phyloP scores from a whole-genome alignment of 2,113 vertebrate species.

The Elachura formosa region DNA sequence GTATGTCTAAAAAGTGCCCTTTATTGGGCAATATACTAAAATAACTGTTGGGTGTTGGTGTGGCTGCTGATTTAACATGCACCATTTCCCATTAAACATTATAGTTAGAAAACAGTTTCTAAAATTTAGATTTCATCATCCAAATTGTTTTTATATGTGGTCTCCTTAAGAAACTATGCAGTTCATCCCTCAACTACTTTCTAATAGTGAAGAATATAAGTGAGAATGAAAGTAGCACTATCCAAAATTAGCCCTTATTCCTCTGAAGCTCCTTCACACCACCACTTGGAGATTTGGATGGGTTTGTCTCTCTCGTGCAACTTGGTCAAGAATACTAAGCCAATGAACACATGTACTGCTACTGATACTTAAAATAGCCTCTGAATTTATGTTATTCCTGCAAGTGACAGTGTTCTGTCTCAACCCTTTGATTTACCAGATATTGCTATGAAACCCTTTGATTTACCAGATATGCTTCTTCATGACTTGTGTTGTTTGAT shows the following conservation, averaged over 20 bases:
- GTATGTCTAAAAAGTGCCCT: neutral
- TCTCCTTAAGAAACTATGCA: constrained; percentile 33
- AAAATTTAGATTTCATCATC: constrained; percentile 13
- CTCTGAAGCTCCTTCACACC: constrained; percentile 36
- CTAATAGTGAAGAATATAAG: constrained; percentile 47
- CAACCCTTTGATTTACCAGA: neutral
- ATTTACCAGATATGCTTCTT: neutral
- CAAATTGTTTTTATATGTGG: neutral
- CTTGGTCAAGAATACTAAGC: constrained; percentile 42
- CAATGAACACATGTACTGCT: constrained; percentile 20
- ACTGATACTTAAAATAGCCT: constrained; percentile 41
- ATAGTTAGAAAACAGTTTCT: neutral
- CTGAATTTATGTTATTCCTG: constrained; percentile 21
- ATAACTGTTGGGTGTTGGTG: neutral
- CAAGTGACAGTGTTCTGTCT: neutral
- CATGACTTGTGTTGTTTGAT: neutral
- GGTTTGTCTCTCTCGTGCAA: constrained; percentile 34
- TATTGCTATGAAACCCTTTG: neutral
- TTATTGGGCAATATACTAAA: neutral
- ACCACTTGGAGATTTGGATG: constrained; percentile 34
- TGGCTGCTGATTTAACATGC: neutral
- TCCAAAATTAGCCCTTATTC: constrained; percentile 46
- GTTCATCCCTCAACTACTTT: constrained; percentile 35
- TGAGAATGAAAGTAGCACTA: constrained; percentile 43
- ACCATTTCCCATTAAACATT: neutral